Evolutionary conservation across 2,888 invertebrate genomes (phyloP), one percentile per base, ranked within the genome.

Genomic region (Mechanitis messenoides): DNA sequence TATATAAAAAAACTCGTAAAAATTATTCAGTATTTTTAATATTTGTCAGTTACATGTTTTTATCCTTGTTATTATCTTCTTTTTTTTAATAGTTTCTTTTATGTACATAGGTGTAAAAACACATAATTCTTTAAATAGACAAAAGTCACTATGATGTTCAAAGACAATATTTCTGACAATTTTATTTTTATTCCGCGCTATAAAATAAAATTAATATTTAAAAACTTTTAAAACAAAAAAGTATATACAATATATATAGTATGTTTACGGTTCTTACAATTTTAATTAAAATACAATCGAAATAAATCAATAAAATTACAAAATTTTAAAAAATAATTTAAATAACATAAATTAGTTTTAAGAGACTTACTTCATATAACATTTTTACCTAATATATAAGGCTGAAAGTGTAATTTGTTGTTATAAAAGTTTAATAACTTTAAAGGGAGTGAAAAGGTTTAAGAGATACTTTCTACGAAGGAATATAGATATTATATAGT

Each of bases 171-270:
- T 28, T 28, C 28, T 20, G 47, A 2, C 20, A 20, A 47, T 3
- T 6, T 31, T 31, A 11, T 31, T 5, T 31, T 31, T 50, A n/a
- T 31, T 50, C 11, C 7, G 42, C 1, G 9, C 42, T 42, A 11
- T 35, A 42, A 7, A 7, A 42, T 42, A 42, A 42, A 31, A 50
- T n/a, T 9, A 31, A 31, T 31, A 31, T 50, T 11, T 50, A 31
- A 31, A 58, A 60, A 63, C 57, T 57, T 58, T 59, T 56, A 42
- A 64, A 64, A 61, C 58, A 59, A 62, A 62, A 61, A 64, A 60
- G 50, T 56, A 61, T 64, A 64, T 64, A 64, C 63, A 63, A 35
- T 54, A 62, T 59, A 35, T 62, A 62, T 56, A 50, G 31, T 31
- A 7, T 31, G 28, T 31, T 50, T 50, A 31, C 5, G 12, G 20